These are phyloP conservation scores for Gonocerus acuteangulatus DNA, from an alignment of 2,888 invertebrate genomes.

Conservation along the genomic window DNA sequence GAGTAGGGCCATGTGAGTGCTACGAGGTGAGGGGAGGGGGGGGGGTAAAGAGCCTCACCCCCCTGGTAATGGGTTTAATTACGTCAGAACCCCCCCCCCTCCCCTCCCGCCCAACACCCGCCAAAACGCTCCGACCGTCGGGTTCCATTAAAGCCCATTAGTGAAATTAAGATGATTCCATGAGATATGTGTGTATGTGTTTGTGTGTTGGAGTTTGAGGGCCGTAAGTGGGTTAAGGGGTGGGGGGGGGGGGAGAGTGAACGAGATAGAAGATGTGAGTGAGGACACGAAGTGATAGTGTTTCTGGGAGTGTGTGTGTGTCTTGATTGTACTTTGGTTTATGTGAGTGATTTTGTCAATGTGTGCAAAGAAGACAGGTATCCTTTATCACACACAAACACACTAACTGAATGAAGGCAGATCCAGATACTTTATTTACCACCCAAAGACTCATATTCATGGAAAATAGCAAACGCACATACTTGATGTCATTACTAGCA, in stretches of 20 bases:
- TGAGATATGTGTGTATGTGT: constrained; percentile 28
- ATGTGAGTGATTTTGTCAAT: too few relatives aligned
- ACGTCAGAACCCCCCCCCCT: constrained; percentile 2
- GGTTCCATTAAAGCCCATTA: constrained; percentile 36
- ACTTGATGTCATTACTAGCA: too few relatives aligned
- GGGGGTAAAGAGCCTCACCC: constrained; percentile 2
- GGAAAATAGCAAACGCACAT: too few relatives aligned
- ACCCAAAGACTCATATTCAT: too few relatives aligned
- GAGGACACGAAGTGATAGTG: constrained; percentile 8
- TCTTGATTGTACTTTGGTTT: too few relatives aligned
- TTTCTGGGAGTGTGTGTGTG: neutral
- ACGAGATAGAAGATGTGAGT: too few relatives aligned
- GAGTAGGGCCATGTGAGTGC: constrained; percentile 3
- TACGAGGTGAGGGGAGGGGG: neutral
- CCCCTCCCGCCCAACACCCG: constrained; percentile 15
- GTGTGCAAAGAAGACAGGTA: too few relatives aligned
- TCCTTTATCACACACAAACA: too few relatives aligned
- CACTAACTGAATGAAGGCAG: too few relatives aligned
- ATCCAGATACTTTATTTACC: too few relatives aligned
- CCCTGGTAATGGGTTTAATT: constrained; percentile 21
- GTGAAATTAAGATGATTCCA: constrained; percentile 37
- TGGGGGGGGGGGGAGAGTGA: neutral
- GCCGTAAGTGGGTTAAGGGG: constrained; percentile 6
- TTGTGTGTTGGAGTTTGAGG: constrained; percentile 12
- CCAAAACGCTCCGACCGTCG: constrained; percentile 29